Evolutionary conservation across 2,797 vertebrate species (phyloP).

Genomic region (Lepus townsendii): DNA sequence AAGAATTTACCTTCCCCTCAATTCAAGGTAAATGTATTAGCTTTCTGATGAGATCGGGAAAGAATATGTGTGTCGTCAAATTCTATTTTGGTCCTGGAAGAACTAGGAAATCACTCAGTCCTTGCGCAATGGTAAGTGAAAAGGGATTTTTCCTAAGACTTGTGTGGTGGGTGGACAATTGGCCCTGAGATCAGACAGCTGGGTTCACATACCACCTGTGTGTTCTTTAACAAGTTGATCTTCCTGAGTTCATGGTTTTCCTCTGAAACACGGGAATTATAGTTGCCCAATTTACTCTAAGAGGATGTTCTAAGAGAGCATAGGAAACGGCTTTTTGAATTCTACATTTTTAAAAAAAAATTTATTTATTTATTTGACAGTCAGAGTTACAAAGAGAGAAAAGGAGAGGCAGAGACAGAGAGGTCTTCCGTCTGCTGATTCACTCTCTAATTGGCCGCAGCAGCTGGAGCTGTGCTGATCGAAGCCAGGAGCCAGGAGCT

Average conservation of each 20-base stretch:
- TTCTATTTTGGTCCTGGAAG: background rate
- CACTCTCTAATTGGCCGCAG: no score
- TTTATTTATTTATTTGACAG: no score
- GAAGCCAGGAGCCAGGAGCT: no score
- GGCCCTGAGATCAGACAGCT: background rate
- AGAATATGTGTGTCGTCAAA: background rate
- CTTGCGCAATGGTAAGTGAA: background rate
- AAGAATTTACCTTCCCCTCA: background rate
- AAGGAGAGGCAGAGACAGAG: no score
- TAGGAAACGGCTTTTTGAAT: background rate
- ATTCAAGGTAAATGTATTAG: background rate
- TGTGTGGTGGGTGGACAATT: background rate
- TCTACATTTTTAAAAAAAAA: no score
- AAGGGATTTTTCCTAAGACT: background rate
- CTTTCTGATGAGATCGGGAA: constrained; percentile 28
- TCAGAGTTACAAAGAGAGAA: no score
- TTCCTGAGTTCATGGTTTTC: background rate
- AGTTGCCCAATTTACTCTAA: background rate
- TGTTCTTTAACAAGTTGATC: constrained; percentile 46
- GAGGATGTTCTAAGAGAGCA: background rate
- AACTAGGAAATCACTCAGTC: background rate
- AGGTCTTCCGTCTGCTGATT: no score
- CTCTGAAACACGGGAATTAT: background rate
- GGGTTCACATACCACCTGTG: constrained; percentile 10
- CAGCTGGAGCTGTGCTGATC: no score